Evolutionary conservation across 2,113 vertebrate species (phyloP).

Genomic region (Sylvicapra grimmia): DNA sequence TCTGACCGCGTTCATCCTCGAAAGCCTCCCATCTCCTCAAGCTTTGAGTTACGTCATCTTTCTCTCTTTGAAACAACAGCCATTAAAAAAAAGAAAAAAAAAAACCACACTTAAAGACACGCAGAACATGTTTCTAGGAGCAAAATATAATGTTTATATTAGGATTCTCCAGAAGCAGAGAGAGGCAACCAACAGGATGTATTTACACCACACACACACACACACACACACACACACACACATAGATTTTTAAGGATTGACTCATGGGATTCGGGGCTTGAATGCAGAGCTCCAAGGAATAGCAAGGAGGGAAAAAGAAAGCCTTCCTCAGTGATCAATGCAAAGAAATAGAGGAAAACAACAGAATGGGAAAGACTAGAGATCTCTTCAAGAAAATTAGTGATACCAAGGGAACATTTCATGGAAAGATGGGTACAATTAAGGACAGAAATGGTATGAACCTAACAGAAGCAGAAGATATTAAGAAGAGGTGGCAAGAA

Average conservation of each 20-base stretch:
- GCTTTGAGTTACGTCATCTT: neutral
- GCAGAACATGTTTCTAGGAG: neutral
- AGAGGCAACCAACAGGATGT: neutral
- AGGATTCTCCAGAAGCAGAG: neutral
- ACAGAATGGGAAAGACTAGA: too few species aligned
- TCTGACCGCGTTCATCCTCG: neutral
- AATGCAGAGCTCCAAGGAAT: neutral
- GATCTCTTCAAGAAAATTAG: too few species aligned
- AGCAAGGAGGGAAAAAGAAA: neutral
- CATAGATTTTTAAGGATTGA: neutral
- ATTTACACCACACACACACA: neutral
- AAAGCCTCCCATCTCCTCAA: neutral
- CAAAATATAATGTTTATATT: neutral
- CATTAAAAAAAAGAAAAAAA: neutral
- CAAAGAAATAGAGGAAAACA: too few species aligned
- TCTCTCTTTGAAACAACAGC: neutral
- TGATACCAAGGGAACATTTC: too few species aligned
- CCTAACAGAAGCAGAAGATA: too few species aligned
- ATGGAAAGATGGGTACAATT: too few species aligned
- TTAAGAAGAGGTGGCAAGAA: too few species aligned
- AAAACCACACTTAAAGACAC: neutral
- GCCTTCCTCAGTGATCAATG: too few species aligned
- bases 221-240: rapidly evolving
- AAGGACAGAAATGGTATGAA: too few species aligned
- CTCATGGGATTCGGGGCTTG: neutral